phyloP scores from a whole-genome alignment of 2,797 vertebrate genomes.

The Myotis daubentonii region DNA sequence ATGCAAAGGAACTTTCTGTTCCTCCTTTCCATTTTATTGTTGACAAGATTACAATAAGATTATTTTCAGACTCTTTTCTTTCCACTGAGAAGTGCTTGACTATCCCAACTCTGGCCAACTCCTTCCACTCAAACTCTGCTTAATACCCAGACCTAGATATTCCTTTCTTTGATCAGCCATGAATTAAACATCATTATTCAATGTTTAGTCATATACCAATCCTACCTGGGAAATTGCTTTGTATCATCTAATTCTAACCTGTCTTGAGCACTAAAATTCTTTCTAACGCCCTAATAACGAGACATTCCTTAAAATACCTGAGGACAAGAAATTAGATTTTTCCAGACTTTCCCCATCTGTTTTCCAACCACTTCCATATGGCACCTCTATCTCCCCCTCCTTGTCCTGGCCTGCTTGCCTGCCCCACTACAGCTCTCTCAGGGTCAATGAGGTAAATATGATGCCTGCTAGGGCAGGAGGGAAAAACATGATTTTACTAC shows the following conservation, averaged over 20 bases:
- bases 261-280: constrained; percentile 37
- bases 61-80: constrained; percentile 71
- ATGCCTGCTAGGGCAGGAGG: constrained; percentile 69
- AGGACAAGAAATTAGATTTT: constrained; percentile 75
- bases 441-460: constrained; percentile 68
- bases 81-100: constrained; percentile 52
- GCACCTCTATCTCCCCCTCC: constrained; percentile 32
- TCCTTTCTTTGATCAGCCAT: constrained; percentile 20
- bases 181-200: constrained; percentile 34
- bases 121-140: neutral
- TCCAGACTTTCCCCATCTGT: constrained; percentile 73
- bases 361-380: constrained; percentile 74
- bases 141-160: constrained; percentile 52
- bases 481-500: constrained; percentile 67
- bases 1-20: constrained; percentile 60
- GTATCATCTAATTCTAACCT: constrained; percentile 45
- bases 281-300: constrained; percentile 64
- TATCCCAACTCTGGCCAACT: constrained; percentile 45
- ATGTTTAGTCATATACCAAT: constrained; percentile 38
- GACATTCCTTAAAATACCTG: constrained; percentile 75
- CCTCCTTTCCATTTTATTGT: constrained; percentile 59
- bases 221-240: constrained; percentile 61
- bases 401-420: neutral
- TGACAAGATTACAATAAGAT: constrained; percentile 61
- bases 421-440: constrained; percentile 60